Percentiles rank a stretch among this genome's conserved stretches.
Conservation (phyloP, 2,113 vertebrate genomes). For the Melierax canorus region DNA sequence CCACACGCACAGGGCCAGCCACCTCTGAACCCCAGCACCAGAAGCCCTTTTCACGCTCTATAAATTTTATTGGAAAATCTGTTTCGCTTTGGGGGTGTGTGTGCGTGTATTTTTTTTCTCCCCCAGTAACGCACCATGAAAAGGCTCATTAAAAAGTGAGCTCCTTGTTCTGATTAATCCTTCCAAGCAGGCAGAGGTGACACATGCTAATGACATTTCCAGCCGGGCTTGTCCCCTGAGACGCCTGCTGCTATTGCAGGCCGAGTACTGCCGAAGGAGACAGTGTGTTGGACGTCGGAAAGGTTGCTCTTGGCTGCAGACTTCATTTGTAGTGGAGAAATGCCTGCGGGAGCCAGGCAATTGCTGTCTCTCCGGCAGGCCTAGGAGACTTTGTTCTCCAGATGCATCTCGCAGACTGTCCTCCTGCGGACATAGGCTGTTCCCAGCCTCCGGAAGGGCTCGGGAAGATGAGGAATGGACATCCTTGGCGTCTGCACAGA, state of each 20-base stretch:
- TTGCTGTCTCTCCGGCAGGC: not conserved
- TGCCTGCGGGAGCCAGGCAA: not conserved
- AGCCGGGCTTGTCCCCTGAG: conserved; percentile 27
- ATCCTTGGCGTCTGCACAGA: not conserved
- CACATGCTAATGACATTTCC: conserved; percentile 78
- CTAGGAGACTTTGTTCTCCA: not conserved
- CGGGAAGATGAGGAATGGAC: not conserved
- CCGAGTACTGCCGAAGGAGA: not conserved
- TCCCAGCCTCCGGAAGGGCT: not conserved
- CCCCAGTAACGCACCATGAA: not conserved
- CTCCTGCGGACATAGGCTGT: not conserved
- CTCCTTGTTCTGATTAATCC: conserved; percentile 46
- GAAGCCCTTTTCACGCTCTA: conserved; percentile 74
- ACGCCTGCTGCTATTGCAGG: not conserved
- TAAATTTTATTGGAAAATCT: conserved; percentile 75
- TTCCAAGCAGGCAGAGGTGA: conserved; percentile 49
- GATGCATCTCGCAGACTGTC: not conserved
- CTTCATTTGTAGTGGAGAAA: not conserved
- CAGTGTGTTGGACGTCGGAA: not conserved
- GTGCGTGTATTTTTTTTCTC: not conserved
- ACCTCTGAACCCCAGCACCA: conserved; percentile 23
- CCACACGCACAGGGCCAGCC: not conserved
- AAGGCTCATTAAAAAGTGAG: conserved; percentile 53
- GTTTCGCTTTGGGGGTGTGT: not conserved
- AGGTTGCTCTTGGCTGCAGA: conserved; percentile 31